Evolutionary conservation across 2,888 invertebrate genomes (phyloP).

Genomic region (Agrotis clavis): DNA sequence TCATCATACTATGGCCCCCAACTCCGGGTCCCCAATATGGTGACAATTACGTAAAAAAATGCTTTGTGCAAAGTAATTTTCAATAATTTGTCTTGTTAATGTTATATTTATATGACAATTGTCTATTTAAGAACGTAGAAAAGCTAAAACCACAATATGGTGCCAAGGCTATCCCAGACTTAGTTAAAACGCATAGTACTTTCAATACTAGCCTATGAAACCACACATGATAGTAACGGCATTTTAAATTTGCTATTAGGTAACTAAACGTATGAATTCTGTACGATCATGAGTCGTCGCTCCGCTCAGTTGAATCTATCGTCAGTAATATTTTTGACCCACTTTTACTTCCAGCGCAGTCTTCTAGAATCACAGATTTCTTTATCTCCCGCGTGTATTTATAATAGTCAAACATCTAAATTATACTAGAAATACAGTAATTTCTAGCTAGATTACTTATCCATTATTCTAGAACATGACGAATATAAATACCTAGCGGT

Average conservation of each 20-base stretch:
- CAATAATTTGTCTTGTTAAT: no score
- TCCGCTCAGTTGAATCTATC: conserved; percentile 4
- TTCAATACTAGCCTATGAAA: neutral
- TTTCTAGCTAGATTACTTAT: conserved; percentile 33
- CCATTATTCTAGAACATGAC: conserved; percentile 18
- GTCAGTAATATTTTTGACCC: conserved; percentile 18
- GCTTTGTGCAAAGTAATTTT: no score
- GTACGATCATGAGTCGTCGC: neutral
- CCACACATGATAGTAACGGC: neutral
- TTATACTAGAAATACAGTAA: conserved; percentile 34
- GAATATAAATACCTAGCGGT: conserved; percentile 28
- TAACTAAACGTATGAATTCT: conserved; percentile 7
- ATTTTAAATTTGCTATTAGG: neutral
- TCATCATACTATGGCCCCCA: no score
- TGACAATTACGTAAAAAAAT: no score
- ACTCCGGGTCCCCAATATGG: no score
- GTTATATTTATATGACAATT: no score
- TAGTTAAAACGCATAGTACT: neutral
- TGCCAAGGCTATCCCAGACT: no score
- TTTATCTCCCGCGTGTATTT: conserved; percentile 52
- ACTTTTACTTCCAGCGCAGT: conserved; percentile 41
- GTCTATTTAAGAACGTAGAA: no score
- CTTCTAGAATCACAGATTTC: conserved; percentile 59
- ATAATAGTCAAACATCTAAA: conserved; percentile 33
- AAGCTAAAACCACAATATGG: no score